Evolutionary conservation across 1,140 invertebrate species (phyloP), one percentile per base, ranked within the genome.

Genomic region (Pachypsylla venusta): DNA sequence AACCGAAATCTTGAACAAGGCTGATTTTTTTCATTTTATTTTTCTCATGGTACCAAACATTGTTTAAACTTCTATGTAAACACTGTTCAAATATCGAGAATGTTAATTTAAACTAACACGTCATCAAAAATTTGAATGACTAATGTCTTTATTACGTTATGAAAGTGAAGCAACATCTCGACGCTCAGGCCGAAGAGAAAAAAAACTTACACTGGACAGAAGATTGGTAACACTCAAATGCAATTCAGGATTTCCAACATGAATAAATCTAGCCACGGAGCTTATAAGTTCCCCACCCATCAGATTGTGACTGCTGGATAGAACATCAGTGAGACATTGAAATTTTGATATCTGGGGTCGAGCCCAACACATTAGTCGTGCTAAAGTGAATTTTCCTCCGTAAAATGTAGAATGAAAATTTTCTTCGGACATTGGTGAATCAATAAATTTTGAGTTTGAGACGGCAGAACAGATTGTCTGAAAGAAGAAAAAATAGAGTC

Each of bases 241-340:
- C 7, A 48, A 22, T 22, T 48, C 42, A 7, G 42, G 7, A 48
- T n/a, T 48, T n/a, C 42, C 42, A n/a, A 48, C 42, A n/a, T 48
- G 42, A 19, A 48, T 48, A 19, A 19, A 48, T 48, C 42, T 5
- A n/a, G 42, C 42, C n/a, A 48, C 42, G 16, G 42, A 48, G 16
- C 42, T 48, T n/a, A 48, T 48, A n/a, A 48, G 42, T n/a, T 48
- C 42, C 4, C 42, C 42, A 4, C 42, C 42, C 7, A 22, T 48
- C 7, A 48, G 42, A 10, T 22, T 22, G 16, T 48, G n/a, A 5
- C n/a, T 5, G 7, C 7, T 22, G n/a, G n/a, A n/a, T 4, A 48
- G 42, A n/a, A 48, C 42, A 48, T 48, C 42, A 19, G 42, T 5
- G n/a, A 48, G n/a, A n/a, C 42, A 48, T 48, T 48, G 42, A n/a